Conservation (phyloP, 2,888 invertebrate species). For the Caenorhabditis parvicauda region DNA sequence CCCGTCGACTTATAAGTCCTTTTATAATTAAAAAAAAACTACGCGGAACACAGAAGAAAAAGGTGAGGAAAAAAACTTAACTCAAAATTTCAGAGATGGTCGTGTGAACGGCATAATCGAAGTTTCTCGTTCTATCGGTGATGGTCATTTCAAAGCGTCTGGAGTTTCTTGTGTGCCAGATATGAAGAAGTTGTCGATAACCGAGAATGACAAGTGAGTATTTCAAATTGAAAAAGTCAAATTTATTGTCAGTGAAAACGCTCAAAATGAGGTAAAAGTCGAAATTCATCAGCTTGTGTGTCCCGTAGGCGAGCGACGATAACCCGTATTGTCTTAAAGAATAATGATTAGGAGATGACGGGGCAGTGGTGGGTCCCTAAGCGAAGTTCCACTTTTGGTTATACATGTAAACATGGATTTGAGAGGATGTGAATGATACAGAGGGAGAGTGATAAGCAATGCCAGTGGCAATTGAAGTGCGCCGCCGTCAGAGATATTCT, state of each 20-base stretch:
- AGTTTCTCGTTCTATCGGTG: constrained; percentile 68
- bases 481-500: no score
- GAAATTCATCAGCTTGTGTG: background rate
- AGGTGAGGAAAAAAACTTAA: no score
- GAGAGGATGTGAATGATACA: background rate
- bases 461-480: no score
- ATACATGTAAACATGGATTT: background rate
- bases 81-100: constrained; percentile 62
- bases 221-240: background rate
- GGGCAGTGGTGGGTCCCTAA: no score
- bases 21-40: no score
- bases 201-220: constrained; percentile 65
- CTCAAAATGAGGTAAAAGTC: background rate
- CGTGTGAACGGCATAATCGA: constrained; percentile 65
- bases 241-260: no score
- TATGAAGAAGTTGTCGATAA: constrained; percentile 66
- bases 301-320: background rate
- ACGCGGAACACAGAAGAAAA: no score
- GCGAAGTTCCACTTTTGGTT: background rate
- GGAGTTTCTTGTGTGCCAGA: constrained; percentile 67
- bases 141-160: constrained; percentile 67
- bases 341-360: no score
- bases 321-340: no score
- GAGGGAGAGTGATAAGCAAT: background rate
- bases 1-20: no score